Percentiles rank a stretch among this genome's conserved stretches.
phyloP scores from a whole-genome alignment of 2,797 vertebrate genomes.

The Amblyopsis hoosieri region DNA sequence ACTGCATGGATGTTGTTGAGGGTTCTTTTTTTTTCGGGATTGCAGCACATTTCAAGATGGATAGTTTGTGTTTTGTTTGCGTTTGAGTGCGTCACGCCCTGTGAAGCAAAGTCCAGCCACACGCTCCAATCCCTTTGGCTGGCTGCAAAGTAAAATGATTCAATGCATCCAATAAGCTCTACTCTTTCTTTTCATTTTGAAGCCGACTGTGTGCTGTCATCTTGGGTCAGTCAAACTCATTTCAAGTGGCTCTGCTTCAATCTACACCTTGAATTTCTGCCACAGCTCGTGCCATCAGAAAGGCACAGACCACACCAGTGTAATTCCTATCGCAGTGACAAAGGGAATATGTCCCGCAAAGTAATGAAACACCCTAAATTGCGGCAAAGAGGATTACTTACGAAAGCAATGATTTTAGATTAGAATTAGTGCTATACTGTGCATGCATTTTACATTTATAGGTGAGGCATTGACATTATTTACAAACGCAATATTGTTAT shows the following conservation, averaged over 20 bases:
- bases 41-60: no score
- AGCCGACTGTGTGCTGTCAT: slow-evolving; percentile 59
- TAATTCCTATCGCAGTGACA: slow-evolving; percentile 48
- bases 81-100: slow-evolving; percentile 45
- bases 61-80: neutral
- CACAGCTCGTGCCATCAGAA: slow-evolving; percentile 50
- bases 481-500: no score
- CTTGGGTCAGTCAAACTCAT: slow-evolving; percentile 75
- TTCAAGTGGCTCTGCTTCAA: slow-evolving; percentile 71
- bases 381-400: slow-evolving; percentile 65
- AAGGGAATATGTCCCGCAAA: slow-evolving; percentile 60
- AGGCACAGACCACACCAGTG: slow-evolving; percentile 45
- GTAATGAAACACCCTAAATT: slow-evolving; percentile 50
- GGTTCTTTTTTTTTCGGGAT: no score
- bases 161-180: slow-evolving; percentile 79
- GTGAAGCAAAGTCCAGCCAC: slow-evolving; percentile 64
- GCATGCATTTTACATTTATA: no score
- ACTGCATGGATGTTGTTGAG: no score
- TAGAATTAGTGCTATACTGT: slow-evolving; percentile 29
- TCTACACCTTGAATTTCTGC: slow-evolving; percentile 63
- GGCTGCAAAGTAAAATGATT: slow-evolving; percentile 75
- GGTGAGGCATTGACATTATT: no score
- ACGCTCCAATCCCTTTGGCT: slow-evolving; percentile 57
- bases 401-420: slow-evolving; percentile 47
- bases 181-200: slow-evolving; percentile 74